Conservation (phyloP, 2,113 vertebrate species). For the Sisor rabdophorus region DNA sequence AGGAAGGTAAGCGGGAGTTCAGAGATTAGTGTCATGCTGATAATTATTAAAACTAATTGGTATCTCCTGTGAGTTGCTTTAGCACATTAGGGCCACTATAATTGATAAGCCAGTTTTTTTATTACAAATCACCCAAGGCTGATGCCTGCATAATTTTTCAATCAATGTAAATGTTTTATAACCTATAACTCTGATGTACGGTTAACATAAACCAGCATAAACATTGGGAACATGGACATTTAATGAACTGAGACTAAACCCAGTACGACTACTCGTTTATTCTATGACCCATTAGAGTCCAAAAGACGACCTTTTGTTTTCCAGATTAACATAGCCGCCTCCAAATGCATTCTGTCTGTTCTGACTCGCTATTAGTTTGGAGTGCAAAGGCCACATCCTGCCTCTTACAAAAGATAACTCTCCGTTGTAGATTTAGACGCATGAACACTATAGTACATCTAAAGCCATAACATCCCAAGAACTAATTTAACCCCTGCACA, state of each 20-base stretch:
- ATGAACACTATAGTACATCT: not conserved
- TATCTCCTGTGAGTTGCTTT: slow-evolving; percentile 7
- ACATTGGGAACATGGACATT: no score
- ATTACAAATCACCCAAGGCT: not conserved
- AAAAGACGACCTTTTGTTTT: not conserved
- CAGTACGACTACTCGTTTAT: not conserved
- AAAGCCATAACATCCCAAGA: not conserved
- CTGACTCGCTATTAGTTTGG: not conserved
- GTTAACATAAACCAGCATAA: no score
- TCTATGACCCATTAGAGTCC: not conserved
- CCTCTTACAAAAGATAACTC: not conserved
- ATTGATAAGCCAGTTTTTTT: slow-evolving; percentile 18
- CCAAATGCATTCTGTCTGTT: not conserved
- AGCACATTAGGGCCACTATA: slow-evolving; percentile 12
- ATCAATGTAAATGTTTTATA: not conserved
- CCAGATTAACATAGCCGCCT: slow-evolving; percentile 5
- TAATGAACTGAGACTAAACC: not conserved
- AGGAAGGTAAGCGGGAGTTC: slow-evolving; percentile 81
- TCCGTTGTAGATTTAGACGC: not conserved
- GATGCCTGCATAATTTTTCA: not conserved
- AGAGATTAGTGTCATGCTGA: slow-evolving; percentile 17
- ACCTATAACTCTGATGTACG: no score
- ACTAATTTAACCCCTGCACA: not conserved
- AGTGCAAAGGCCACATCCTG: slow-evolving; percentile 11
- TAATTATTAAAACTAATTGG: slow-evolving; percentile 6